Evolutionary conservation across 1,140 invertebrate species (phyloP), one percentile per base, ranked within the genome.

Genomic region (Drosophila fuyamai): DNA sequence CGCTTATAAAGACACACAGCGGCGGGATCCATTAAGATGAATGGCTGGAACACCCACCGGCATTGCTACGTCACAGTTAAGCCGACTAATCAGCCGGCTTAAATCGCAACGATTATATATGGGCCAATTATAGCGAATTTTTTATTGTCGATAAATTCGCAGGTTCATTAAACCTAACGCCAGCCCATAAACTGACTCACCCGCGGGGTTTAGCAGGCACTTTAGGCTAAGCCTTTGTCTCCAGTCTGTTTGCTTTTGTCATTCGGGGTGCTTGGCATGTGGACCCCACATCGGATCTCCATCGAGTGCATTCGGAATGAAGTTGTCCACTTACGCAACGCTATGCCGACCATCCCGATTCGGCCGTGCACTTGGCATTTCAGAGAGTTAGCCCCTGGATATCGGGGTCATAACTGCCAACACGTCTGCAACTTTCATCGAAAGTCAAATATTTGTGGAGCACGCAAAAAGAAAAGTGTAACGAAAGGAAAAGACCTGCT

Each of bases 391-490:
- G 23, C 32, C 23, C 43, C 35, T 40, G 53, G 50, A 13, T 53
- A 86, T 80, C 78, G 83, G 63, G 83, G 83, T 86, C 83, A 88
- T 51, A 65, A 61, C 67, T 61, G 81, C 65, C 76, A 62, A 41
- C 70, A 74, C 70, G 79, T 76, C 79, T 59, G 65, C 60, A 48
- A 86, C 82, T 86, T 86, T 86, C 83, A 88, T 89, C 85, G 83
- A 86, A 86, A 86, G 83, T 89, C 75, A 86, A 86, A 83, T 86
- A 86, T 83, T 86, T 86, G 84, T 73, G 57, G 79, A 86, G 76
- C 79, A 70, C 67, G 76, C 54, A 70, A 88, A 82, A 86, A 68
- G 76, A 86, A 86, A 86, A 76, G 61, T 89, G 76, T 86, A 89
- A 80, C 79, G 76, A 86, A 89, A 83, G 83, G 76, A 86, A 88